phyloP scores from a whole-genome alignment of 2,113 vertebrate species.

The Tonatia bakeri region DNA sequence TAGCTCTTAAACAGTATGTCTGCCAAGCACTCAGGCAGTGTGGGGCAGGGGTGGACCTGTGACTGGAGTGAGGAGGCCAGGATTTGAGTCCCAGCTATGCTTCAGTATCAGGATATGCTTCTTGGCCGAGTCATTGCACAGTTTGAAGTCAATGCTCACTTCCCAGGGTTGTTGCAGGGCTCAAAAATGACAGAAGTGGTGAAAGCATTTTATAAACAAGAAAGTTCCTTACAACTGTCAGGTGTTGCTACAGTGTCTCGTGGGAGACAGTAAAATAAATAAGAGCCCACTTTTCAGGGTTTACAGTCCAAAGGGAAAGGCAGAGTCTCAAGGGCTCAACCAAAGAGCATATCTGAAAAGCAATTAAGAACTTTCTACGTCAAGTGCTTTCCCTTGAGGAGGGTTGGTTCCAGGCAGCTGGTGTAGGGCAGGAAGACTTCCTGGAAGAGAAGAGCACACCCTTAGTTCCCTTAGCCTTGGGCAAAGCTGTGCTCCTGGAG shows the following conservation, averaged over 20 bases:
- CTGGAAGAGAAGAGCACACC: neutral
- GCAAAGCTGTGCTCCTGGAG: neutral
- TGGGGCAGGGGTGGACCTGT: neutral
- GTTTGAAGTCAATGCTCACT: neutral
- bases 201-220: neutral
- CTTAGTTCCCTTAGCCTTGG: neutral
- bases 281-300: neutral
- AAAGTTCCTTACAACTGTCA: neutral
- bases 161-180: neutral
- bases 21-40: neutral
- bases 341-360: neutral
- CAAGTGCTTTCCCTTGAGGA: neutral
- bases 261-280: neutral
- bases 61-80: neutral
- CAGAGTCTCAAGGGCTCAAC: neutral
- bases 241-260: neutral
- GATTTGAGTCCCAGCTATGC: neutral
- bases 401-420: neutral
- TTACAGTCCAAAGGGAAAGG: neutral
- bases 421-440: neutral
- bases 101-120: neutral
- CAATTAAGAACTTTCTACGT: neutral
- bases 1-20: neutral
- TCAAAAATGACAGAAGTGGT: conserved; percentile 1
- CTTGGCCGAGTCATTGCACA: neutral